Conservation (phyloP, 2,113 vertebrate genomes). For the Urocynchramus pylzowi region DNA sequence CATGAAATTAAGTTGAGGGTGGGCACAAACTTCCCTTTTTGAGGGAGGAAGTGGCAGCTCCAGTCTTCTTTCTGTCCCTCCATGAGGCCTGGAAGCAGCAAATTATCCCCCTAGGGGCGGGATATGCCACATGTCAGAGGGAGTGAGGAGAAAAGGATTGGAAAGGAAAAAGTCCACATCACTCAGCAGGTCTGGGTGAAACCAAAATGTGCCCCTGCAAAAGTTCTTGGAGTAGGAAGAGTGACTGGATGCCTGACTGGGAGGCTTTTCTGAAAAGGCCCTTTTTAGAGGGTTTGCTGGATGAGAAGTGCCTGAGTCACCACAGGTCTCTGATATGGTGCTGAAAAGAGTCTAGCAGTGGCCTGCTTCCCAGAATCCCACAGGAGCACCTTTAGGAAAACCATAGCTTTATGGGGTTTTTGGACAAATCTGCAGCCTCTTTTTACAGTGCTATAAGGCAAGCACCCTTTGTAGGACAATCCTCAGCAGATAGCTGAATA, state of each 20-base stretch:
- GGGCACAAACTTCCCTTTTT: background rate
- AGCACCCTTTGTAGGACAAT: background rate
- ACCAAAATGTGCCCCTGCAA: background rate
- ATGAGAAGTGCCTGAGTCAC: background rate
- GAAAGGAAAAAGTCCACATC: background rate
- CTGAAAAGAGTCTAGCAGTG: background rate
- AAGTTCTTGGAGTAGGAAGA: background rate
- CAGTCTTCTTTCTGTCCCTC: background rate
- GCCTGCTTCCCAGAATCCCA: background rate
- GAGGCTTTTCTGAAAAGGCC: background rate
- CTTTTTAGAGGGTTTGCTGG: background rate
- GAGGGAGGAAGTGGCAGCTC: background rate
- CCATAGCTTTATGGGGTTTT: background rate
- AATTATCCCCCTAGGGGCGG: background rate
- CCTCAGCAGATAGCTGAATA: background rate
- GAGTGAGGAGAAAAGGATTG: background rate
- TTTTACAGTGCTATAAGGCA: background rate
- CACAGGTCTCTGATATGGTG: background rate
- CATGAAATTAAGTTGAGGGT: background rate
- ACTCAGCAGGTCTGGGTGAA: background rate
- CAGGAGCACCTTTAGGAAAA: background rate
- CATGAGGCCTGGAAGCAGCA: background rate
- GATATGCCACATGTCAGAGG: accelerated
- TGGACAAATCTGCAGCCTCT: background rate
- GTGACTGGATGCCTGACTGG: background rate